Evolutionary conservation across 2,113 vertebrate species (phyloP).

Genomic region (Pedetes capensis): DNA sequence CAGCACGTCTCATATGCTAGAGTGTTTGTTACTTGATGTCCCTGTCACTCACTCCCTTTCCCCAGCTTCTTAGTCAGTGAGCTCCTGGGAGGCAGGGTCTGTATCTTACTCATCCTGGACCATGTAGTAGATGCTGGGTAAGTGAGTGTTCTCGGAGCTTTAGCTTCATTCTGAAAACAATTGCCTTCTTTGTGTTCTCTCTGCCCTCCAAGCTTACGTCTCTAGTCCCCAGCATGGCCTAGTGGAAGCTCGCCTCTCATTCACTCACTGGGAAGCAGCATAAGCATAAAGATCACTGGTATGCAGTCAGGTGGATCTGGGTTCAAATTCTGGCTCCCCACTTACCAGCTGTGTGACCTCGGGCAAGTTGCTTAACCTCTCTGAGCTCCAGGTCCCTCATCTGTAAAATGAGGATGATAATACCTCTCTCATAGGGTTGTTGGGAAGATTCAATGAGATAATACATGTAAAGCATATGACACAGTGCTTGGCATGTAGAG

Average conservation of each 20-base stretch:
- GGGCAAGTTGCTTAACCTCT: slow-evolving; percentile 54
- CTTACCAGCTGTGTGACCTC: slow-evolving; percentile 50
- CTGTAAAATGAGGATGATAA: slow-evolving; percentile 46
- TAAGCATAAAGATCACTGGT: background rate
- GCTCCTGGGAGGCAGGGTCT: background rate
- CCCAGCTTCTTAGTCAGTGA: slow-evolving; percentile 1
- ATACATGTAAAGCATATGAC: background rate
- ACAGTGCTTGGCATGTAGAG: slow-evolving; percentile 6
- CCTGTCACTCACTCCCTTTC: background rate
- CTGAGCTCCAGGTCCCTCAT: slow-evolving; percentile 45
- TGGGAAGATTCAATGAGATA: slow-evolving; percentile 22
- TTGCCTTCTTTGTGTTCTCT: background rate
- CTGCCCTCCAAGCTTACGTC: background rate
- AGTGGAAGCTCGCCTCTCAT: slow-evolving; percentile 1
- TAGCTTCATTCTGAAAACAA: background rate
- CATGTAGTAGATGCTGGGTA: background rate
- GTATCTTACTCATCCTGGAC: background rate
- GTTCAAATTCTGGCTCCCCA: slow-evolving; percentile 43
- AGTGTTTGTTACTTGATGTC: background rate
- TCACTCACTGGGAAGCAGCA: background rate
- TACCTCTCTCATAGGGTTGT: slow-evolving; percentile 12
- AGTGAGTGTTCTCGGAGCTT: background rate
- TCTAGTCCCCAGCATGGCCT: background rate
- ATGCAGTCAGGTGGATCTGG: slow-evolving; percentile 12
- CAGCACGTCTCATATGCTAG: background rate